Conservation (phyloP, 2,113 vertebrate genomes). For the Martes martes region DNA sequence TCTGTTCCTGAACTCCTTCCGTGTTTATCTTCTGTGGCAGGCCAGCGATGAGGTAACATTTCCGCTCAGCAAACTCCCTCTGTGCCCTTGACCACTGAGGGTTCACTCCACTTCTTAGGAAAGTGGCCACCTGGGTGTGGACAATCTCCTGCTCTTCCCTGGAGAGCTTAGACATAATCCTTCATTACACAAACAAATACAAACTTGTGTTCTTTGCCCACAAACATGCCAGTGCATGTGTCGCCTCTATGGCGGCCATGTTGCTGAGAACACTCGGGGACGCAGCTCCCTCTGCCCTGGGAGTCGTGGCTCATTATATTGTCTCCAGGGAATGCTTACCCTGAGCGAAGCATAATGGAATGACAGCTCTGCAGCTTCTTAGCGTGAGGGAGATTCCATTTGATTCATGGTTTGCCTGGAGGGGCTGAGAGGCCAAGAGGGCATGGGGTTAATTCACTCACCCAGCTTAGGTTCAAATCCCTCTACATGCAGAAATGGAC, state of each 20-base stretch:
- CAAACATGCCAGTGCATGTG: conserved; percentile 59
- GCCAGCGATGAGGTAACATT: neutral
- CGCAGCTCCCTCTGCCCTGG: neutral
- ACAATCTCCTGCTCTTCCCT: neutral
- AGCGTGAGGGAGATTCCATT: conserved; percentile 24
- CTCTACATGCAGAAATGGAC: conserved; percentile 34
- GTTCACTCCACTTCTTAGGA: neutral
- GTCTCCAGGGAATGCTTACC: conserved; percentile 55
- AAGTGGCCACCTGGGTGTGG: conserved; percentile 40
- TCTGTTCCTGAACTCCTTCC: neutral
- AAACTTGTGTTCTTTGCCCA: conserved; percentile 48
- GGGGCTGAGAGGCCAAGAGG: conserved; percentile 47
- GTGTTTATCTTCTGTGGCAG: neutral
- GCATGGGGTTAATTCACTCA: conserved; percentile 54
- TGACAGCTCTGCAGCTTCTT: conserved; percentile 53
- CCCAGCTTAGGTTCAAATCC: conserved; percentile 59
- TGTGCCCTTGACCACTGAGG: neutral
- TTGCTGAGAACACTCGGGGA: neutral
- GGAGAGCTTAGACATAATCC: conserved; percentile 47
- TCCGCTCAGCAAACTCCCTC: neutral
- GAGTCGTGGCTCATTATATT: conserved; percentile 31
- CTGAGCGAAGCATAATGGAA: conserved; percentile 18
- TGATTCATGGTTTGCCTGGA: conserved; percentile 60
- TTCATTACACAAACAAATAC: conserved; percentile 54
- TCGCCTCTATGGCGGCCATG: neutral